Percentiles rank a stretch among this genome's conserved stretches.
Conservation (phyloP, 2,888 invertebrate species). For the Cephus spinipes region DNA sequence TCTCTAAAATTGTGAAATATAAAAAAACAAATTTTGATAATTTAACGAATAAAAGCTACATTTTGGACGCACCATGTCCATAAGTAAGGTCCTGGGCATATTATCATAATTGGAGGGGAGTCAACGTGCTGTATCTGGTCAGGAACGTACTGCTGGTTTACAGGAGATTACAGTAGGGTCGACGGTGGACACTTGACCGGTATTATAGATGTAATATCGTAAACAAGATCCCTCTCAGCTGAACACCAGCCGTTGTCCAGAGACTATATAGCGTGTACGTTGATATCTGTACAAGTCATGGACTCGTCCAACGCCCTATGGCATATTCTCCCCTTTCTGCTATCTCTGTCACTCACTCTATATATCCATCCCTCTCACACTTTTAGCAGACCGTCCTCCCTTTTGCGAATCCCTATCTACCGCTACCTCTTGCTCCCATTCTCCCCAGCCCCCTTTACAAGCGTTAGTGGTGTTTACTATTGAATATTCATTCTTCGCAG, state of each 20-base stretch:
- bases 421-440: neutral
- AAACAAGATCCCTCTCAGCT: slow-evolving; percentile 55
- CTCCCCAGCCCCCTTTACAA: slow-evolving; percentile 42
- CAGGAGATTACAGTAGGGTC: slow-evolving; percentile 52
- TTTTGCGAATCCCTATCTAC: neutral
- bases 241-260: slow-evolving; percentile 34
- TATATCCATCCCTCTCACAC: neutral
- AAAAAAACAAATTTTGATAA: neutral
- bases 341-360: neutral
- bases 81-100: slow-evolving; percentile 11
- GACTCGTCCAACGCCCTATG: slow-evolving; percentile 7
- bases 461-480: slow-evolving; percentile 49
- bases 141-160: slow-evolving; percentile 35
- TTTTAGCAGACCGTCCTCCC: neutral
- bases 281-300: slow-evolving; percentile 27
- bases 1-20: neutral
- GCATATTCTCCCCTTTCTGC: slow-evolving; percentile 14
- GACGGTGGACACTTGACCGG: slow-evolving; percentile 58
- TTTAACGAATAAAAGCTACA: neutral
- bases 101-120: slow-evolving; percentile 43
- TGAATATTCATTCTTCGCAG: slow-evolving; percentile 60
- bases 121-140: slow-evolving; percentile 64
- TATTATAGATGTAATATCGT: slow-evolving; percentile 60
- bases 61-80: neutral
- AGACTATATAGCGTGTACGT: slow-evolving; percentile 17